Evolutionary conservation across 2,113 vertebrate species (phyloP).

Genomic region (Alexandromys fortis): DNA sequence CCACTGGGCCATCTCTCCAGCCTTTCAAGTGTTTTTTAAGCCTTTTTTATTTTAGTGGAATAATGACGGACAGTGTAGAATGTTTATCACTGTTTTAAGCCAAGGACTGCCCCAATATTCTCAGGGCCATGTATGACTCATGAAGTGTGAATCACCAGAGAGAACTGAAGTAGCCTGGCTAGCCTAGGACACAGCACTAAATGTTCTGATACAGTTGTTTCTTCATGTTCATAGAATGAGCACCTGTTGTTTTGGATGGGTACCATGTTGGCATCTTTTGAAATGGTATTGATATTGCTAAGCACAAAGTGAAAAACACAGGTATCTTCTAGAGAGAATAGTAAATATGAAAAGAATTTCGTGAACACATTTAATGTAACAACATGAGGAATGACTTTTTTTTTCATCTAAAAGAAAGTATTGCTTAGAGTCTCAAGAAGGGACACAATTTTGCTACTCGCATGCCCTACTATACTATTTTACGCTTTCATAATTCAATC

Average conservation of each 20-base stretch:
- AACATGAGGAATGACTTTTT: not conserved
- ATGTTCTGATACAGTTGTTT: not conserved
- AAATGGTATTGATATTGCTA: not conserved
- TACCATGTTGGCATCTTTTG: not conserved
- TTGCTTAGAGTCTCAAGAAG: not conserved
- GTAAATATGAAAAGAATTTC: constrained; percentile 17
- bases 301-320: constrained; percentile 33
- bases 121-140: not conserved
- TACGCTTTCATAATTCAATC: not conserved
- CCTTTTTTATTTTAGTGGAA: not conserved
- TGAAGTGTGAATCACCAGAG: not conserved
- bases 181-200: not conserved
- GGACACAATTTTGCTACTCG: not conserved
- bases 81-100: not conserved
- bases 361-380: not conserved
- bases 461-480: not conserved
- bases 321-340: not conserved
- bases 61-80: not conserved
- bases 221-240: not conserved
- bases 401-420: not conserved
- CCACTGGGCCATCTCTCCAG: too few species aligned
- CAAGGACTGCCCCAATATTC: not conserved
- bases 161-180: not conserved
- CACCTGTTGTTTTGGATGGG: not conserved
- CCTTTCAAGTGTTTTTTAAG: not conserved